Conservation (phyloP, 2,797 vertebrate species). For the Microchirus variegatus region DNA sequence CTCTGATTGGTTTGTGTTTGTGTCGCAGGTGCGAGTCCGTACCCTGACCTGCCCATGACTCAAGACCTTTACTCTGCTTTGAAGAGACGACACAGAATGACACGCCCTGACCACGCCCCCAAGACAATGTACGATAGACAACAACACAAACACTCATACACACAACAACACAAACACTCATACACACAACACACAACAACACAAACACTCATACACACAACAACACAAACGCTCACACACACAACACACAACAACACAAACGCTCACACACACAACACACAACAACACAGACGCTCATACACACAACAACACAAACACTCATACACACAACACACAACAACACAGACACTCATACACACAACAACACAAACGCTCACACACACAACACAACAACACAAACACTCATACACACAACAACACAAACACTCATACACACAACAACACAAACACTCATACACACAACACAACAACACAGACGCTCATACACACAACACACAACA, state of each 20-base stretch:
- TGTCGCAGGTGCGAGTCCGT: constrained; percentile 85
- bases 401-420: too few relatives aligned
- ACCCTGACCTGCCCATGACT: constrained; percentile 87
- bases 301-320: neutral
- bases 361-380: neutral
- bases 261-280: too few relatives aligned
- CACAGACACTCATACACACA: too few relatives aligned
- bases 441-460: neutral
- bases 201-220: too few relatives aligned
- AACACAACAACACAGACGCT: neutral
- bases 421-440: too few relatives aligned
- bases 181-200: neutral
- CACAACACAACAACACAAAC: neutral
- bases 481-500: too few relatives aligned
- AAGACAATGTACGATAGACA: constrained; percentile 78
- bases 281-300: too few relatives aligned
- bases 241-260: neutral
- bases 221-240: neutral
- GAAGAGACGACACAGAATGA: constrained; percentile 89
- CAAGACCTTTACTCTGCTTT: constrained; percentile 89
- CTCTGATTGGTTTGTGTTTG: too few relatives aligned
- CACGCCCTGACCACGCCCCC: constrained; percentile 83
- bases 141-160: neutral
- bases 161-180: neutral
- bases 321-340: neutral